Evolutionary conservation across 2,797 vertebrate species (phyloP), one percentile per base, ranked within the genome.

Genomic region (Myotis findleyi): DNA sequence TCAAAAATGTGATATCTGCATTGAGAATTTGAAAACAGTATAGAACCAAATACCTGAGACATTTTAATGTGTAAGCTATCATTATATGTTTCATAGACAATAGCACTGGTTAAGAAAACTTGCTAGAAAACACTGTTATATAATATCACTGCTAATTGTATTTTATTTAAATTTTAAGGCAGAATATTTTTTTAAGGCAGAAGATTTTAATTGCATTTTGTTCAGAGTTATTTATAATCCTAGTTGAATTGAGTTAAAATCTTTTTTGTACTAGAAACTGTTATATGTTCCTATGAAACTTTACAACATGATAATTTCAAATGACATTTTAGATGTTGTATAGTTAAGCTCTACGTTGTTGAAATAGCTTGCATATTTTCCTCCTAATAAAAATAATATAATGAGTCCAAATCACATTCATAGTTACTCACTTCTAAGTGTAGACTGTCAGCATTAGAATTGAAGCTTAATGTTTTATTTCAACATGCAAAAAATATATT

Each of bases 301-400:
- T 91, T 49, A 83, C 36, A 73, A 33, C 18, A 49, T 36, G 30
- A 89, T 17, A 92, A 79, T n/a, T 89, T 92, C 44, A 92, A 64
- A 21, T 41, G 23, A 68, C 41, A 72, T 33, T 93, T 80, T 84
- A 57, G 10, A 64, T 71, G 7, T 69, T 69, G 17, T 30, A 9
- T 33, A 36, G 33, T 93, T 94, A 47, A 75, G 4, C 25, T 55
- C 11, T 25, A 82, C 0, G 0, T 68, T 82, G 8, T 64, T 57
- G 1, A 89, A 91, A 86, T 17, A 59, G 47, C 0, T 72, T 89
- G 14, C 20, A 69, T 77, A 33, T 62, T 93, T 95, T 91, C 1
- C 4, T 62, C 4, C 6, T 76, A 44, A 47, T 41, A 30, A 53
- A 88, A 83, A 47, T 84, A 62, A 81, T 14, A 8, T 68, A 64